Evolutionary conservation across 2,888 invertebrate genomes (phyloP).

Genomic region (Chrysolina haemoptera): DNA sequence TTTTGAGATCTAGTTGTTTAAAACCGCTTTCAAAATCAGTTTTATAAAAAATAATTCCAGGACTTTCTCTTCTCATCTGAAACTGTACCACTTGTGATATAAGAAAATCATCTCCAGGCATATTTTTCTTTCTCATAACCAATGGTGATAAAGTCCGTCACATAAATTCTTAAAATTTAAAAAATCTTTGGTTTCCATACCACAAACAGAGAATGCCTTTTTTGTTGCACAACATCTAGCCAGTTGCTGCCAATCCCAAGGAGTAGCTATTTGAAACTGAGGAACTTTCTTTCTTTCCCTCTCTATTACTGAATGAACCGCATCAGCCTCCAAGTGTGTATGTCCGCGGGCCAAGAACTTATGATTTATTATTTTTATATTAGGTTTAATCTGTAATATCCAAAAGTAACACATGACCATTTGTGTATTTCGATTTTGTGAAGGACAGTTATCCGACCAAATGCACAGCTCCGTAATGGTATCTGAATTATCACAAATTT

Average conservation of each 20-base stretch:
- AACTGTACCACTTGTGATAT: neutral
- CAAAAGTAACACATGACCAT: constrained; percentile 38
- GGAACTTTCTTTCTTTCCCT: constrained; percentile 44
- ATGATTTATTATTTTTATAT: constrained; percentile 23
- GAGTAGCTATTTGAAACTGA: constrained; percentile 43
- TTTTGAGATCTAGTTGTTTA: neutral
- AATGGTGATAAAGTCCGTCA: neutral
- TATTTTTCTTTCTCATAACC: neutral
- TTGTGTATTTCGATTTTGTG: constrained; percentile 31
- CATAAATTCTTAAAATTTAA: neutral
- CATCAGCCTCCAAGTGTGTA: constrained; percentile 41
- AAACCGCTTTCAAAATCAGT: neutral
- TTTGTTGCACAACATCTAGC: constrained; percentile 31
- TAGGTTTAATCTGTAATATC: constrained; percentile 29
- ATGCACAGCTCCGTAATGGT: constrained; percentile 19
- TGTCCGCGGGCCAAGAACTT: constrained; percentile 32
- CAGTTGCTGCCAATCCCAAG: constrained; percentile 49
- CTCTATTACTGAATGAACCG: constrained; percentile 41
- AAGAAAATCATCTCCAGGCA: neutral
- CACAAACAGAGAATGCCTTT: constrained; percentile 35
- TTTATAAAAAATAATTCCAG: neutral
- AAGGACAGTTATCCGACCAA: constrained; percentile 39
- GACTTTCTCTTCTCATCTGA: neutral
- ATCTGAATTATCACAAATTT: constrained; percentile 9
- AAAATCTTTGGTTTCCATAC: constrained; percentile 34